A percentile compares a stretch with the other conserved stretches of the same genome.
Conservation (phyloP, 1,140 invertebrate genomes). For the Pachypsylla venusta region DNA sequence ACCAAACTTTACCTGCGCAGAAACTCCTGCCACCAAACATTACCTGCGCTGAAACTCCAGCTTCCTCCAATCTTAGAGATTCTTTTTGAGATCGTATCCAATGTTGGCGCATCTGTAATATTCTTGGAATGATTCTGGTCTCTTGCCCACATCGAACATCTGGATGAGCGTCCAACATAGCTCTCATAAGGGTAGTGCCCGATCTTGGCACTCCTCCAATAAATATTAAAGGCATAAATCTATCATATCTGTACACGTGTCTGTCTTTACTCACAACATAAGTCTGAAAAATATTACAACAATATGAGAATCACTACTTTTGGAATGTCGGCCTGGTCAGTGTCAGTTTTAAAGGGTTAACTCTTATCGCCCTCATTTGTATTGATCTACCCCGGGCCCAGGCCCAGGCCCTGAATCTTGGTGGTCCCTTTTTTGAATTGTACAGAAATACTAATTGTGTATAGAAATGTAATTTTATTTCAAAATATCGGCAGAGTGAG, state of each 20-base stretch:
- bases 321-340: not conserved
- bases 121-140: slow-evolving; percentile 87
- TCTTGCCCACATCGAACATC: slow-evolving; percentile 95
- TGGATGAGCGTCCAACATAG: slow-evolving; percentile 97
- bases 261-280: slow-evolving; percentile 44
- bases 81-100: slow-evolving; percentile 89
- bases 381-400: not conserved
- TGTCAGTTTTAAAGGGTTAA: not conserved
- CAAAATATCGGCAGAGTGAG: too few species aligned
- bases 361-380: not conserved
- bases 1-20: too few species aligned
- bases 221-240: slow-evolving; percentile 86
- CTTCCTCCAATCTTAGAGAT: slow-evolving; percentile 72
- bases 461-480: too few species aligned
- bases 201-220: slow-evolving; percentile 93
- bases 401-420: not conserved
- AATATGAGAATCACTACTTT: not conserved
- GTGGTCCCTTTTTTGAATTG: not conserved
- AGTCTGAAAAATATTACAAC: slow-evolving; percentile 35
- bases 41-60: slow-evolving; percentile 64
- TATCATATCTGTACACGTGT: slow-evolving; percentile 54
- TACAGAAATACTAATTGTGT: not conserved
- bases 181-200: slow-evolving; percentile 92
- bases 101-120: slow-evolving; percentile 79
- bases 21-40: too few species aligned